phyloP scores from a whole-genome alignment of 1,140 invertebrate species.

The Euborellia annulipes region DNA sequence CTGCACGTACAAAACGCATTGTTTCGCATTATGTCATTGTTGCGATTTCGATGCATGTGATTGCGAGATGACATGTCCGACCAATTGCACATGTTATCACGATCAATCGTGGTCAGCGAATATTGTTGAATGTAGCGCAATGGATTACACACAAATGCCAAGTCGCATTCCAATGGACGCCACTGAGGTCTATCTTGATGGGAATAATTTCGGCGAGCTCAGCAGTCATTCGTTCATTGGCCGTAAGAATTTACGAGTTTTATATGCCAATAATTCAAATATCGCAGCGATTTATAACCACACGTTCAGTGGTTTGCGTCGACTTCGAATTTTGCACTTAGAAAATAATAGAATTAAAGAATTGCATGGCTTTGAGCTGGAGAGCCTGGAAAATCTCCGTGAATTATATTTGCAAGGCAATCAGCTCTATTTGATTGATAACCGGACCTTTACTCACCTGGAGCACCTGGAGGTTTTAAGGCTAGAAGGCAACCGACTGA shows the following conservation, averaged over 20 bases:
- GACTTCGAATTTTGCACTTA: slow-evolving; percentile 61
- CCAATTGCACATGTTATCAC: slow-evolving; percentile 85
- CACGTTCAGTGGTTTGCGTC: slow-evolving; percentile 71
- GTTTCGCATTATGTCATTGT: slow-evolving; percentile 83
- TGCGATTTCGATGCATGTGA: slow-evolving; percentile 91
- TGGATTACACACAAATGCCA: slow-evolving; percentile 63
- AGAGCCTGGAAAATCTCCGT: slow-evolving; percentile 56
- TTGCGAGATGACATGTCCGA: slow-evolving; percentile 88
- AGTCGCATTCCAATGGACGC: slow-evolving; percentile 85
- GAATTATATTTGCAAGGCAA: slow-evolving; percentile 82
- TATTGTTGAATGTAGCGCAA: slow-evolving; percentile 77
- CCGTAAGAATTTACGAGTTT: slow-evolving; percentile 66
- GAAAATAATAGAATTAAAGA: slow-evolving; percentile 70
- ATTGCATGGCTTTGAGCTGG: slow-evolving; percentile 68
- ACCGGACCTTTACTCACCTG: slow-evolving; percentile 66
- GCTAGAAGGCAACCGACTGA: slow-evolving; percentile 69
- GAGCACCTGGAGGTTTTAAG: slow-evolving; percentile 66
- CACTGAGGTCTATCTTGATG: slow-evolving; percentile 82
- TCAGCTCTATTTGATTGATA: slow-evolving; percentile 64
- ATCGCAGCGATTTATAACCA: slow-evolving; percentile 72
- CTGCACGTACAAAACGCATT: slow-evolving; percentile 82
- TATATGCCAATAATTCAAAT: slow-evolving; percentile 77
- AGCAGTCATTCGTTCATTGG: slow-evolving; percentile 82
- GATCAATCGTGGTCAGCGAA: slow-evolving; percentile 88
- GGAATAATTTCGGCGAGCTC: slow-evolving; percentile 72